These are phyloP conservation scores for Orthosia cruda DNA, from an alignment of 2,888 invertebrate genomes.

Conservation along the genomic window DNA sequence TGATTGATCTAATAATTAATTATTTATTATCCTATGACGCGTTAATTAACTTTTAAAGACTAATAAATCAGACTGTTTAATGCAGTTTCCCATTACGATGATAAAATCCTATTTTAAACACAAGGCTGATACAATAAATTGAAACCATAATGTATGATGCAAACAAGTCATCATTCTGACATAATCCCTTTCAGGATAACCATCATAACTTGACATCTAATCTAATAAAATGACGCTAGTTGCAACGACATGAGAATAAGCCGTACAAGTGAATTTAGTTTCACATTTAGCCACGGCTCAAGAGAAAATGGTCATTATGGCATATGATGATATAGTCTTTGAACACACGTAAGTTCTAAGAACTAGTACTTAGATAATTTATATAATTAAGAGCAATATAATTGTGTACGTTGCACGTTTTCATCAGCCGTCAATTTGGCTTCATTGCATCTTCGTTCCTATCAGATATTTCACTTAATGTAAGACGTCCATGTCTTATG, in stretches of 20 bases:
- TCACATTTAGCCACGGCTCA: neutral
- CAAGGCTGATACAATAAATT: neutral
- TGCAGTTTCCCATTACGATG: neutral
- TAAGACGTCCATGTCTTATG: constrained; percentile 46
- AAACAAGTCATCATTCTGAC: constrained; percentile 10
- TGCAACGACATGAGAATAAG: neutral
- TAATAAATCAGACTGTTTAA: neutral
- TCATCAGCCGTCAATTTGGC: constrained; percentile 26
- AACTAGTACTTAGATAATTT: constrained; percentile 45
- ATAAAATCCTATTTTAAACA: neutral
- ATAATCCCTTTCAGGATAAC: neutral
- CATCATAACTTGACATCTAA: neutral
- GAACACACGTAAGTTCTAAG: constrained; percentile 51
- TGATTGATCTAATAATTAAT: neutral
- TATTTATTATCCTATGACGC: neutral
- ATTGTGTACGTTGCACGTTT: constrained; percentile 22
- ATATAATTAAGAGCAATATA: constrained; percentile 53
- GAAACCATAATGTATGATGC: neutral
- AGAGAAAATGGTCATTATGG: neutral
- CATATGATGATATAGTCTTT: constrained; percentile 1
- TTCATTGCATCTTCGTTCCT: constrained; percentile 18
- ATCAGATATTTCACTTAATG: constrained; percentile 52
- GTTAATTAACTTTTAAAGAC: neutral
- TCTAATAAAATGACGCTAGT: neutral
- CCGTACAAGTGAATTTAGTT: neutral